Conservation (phyloP, 2,888 invertebrate species). For the Cyaniris semiargus region DNA sequence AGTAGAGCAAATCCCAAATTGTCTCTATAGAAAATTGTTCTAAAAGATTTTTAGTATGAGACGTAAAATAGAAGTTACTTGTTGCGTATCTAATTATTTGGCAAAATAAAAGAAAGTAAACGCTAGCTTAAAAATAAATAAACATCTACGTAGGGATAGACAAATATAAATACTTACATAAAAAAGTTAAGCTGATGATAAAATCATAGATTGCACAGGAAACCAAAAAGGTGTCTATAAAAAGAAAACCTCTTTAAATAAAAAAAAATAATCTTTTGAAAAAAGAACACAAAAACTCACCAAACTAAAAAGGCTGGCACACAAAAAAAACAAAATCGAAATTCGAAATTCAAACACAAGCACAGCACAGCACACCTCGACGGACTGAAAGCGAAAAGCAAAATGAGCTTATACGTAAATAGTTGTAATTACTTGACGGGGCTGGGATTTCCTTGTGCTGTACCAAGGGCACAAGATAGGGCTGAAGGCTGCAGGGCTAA, state of each 20-base stretch:
- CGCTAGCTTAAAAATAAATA: no score
- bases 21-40: no score
- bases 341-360: slow-evolving; percentile 25
- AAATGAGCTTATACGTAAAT: slow-evolving; percentile 27
- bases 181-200: no score
- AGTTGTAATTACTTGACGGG: slow-evolving; percentile 20
- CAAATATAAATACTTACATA: no score
- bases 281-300: background rate
- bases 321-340: background rate
- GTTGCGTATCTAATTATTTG: no score
- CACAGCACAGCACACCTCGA: slow-evolving; percentile 29
- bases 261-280: background rate
- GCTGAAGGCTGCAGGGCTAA: background rate
- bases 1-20: no score
- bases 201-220: no score
- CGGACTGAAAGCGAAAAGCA: slow-evolving; percentile 26
- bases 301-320: background rate
- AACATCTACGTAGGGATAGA: no score
- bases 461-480: background rate
- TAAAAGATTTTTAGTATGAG: no score
- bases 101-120: no score
- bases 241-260: background rate
- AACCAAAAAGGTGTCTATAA: background rate
- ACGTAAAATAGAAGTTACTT: no score
- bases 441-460: slow-evolving; percentile 1